A percentile compares a stretch with the other conserved stretches of the same genome.
These are phyloP conservation scores for Drosophila tropicalis DNA, from an alignment of 1,140 invertebrate species.

Conservation along the genomic window DNA sequence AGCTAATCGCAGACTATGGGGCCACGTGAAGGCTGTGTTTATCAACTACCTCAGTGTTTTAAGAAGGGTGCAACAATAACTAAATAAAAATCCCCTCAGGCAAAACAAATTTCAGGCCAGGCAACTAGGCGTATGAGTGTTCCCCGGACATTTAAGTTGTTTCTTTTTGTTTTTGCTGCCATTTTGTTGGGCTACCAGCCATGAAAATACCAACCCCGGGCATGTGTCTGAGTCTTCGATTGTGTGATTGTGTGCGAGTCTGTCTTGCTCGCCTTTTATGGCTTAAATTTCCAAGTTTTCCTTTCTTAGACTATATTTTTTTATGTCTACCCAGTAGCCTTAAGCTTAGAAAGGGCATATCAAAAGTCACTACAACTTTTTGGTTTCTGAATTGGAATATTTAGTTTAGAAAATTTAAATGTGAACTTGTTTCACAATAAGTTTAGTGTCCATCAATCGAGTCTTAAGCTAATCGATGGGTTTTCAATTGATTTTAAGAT, in stretches of 20 bases:
- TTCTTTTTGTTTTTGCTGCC: not conserved
- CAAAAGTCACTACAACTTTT: not conserved
- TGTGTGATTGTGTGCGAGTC: conserved; percentile 33
- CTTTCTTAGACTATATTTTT: conserved; percentile 43
- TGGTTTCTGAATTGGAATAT: not conserved
- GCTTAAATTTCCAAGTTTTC: conserved; percentile 66
- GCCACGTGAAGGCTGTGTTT: conserved; percentile 35
- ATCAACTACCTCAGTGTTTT: conserved; percentile 43
- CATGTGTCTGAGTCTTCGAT: not conserved
- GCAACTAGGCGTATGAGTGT: conserved; percentile 49
- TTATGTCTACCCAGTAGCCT: not conserved
- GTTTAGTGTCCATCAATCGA: no score
- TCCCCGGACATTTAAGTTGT: conserved; percentile 17
- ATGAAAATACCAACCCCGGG: conserved; percentile 44
- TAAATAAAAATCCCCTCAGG: conserved; percentile 17
- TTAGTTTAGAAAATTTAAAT: no score
- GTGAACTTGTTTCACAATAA: no score
- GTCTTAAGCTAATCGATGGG: not conserved
- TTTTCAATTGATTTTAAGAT: not conserved
- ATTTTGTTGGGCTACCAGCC: conserved; percentile 43
- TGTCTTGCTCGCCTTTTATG: conserved; percentile 59
- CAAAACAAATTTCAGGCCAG: conserved; percentile 7
- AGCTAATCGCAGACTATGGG: conserved; percentile 18
- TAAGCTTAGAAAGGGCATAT: not conserved
- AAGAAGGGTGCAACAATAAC: conserved; percentile 14